Percentiles rank a stretch among this genome's conserved stretches.
These are phyloP conservation scores for Nephrotoma guestfalica DNA, from an alignment of 2,888 invertebrate species.

Conservation along the genomic window DNA sequence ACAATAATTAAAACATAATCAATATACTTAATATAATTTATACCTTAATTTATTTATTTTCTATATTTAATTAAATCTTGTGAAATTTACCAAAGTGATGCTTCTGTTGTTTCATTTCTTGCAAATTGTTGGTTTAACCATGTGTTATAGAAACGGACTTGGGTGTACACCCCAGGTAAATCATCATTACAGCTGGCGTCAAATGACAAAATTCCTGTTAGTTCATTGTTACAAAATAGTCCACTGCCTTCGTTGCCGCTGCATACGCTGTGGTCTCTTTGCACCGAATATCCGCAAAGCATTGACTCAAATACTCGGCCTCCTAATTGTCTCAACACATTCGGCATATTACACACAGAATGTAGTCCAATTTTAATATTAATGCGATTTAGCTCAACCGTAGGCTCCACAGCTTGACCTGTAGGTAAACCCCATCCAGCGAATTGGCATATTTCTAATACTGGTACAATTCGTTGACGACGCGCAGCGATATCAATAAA, in stretches of 20 bases:
- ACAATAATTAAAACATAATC: conserved; percentile 12
- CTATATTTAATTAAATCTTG: not conserved
- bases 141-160: conserved; percentile 7
- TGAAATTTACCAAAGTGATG: not conserved
- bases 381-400: not conserved
- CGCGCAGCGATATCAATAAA: conserved; percentile 8
- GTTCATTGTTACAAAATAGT: conserved; percentile 8
- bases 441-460: conserved; percentile 7
- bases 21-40: not conserved
- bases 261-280: conserved; percentile 2
- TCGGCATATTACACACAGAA: conserved; percentile 7
- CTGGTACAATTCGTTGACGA: conserved; percentile 9
- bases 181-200: not conserved
- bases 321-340: not conserved
- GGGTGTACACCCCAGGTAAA: conserved; percentile 11
- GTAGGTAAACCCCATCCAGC: conserved; percentile 9
- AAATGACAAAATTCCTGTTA: conserved; percentile 9
- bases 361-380: conserved; percentile 3
- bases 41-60: not conserved
- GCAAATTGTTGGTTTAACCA: conserved; percentile 10
- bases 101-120: not conserved
- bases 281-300: conserved; percentile 5
- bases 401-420: not conserved
- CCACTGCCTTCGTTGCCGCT: conserved; percentile 9
- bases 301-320: conserved; percentile 6